phyloP scores from a whole-genome alignment of 1,140 invertebrate genomes.

The Periplaneta americana region DNA sequence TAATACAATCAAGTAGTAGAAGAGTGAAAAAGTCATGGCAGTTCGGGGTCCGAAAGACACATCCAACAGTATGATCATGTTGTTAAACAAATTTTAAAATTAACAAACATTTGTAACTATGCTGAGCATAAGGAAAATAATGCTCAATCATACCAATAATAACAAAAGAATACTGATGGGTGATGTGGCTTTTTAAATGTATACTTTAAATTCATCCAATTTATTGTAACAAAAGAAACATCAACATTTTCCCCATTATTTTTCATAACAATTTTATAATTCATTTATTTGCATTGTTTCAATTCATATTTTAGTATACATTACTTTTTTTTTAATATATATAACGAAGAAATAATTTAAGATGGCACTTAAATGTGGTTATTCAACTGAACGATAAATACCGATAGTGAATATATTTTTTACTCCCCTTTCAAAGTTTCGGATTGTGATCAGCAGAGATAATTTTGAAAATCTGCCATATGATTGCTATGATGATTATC shows the following conservation, averaged over 20 bases:
- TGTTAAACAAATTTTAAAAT: not conserved
- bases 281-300: no score
- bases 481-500: no score
- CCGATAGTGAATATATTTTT: not conserved
- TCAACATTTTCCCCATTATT: not conserved
- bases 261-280: no score
- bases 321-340: not conserved
- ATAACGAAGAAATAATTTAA: not conserved
- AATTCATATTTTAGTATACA: not conserved
- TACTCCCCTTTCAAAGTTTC: not conserved
- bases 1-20: conserved; percentile 11
- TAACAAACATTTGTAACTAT: not conserved
- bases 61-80: not conserved
- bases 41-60: conserved; percentile 5
- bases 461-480: not conserved
- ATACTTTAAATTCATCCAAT: not conserved
- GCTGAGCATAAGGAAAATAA: not conserved
- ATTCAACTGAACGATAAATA: not conserved
- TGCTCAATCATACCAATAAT: not conserved
- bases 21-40: conserved; percentile 17
- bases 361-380: not conserved
- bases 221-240: not conserved
- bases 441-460: not conserved
- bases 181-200: not conserved
- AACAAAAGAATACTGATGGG: not conserved